Evolutionary conservation across 35 echinoderm and acorn worm genomes (phyloP), one percentile per base, ranked within the genome.

Genomic region (Apostichopus japonicus): DNA sequence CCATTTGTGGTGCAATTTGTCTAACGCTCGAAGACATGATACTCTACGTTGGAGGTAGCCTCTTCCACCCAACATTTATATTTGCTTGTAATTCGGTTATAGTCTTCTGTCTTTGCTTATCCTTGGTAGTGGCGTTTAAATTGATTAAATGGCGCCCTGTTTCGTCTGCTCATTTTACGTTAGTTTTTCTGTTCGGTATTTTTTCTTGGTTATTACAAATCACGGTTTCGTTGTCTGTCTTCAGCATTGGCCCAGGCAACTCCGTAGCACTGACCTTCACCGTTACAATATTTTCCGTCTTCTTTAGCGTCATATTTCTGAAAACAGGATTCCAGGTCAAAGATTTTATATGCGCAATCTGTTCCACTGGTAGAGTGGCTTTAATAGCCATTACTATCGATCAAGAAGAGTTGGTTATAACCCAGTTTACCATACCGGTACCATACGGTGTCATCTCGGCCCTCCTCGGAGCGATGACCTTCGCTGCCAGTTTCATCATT

Each of bases 221-320:
- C 8, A 51, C 33, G 5, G 44, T 82, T 16, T 15, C 44, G 5
- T 82, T 82, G 15, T 23, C 79, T 82, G 19, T 82, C 2, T 82
- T 82, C 79, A 82, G 33, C 79, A 82, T 82, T 44, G 79, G 79
- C 15, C 79, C 79, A 24, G 79, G 79, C 5, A 44, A 55, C 44
- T 23, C 79, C 79, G 79, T 82, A 13, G 79, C 79, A 4, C 8
- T 82, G 27, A 10, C 44, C 24, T 82, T 82, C 24, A 82, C 79
- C 4, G 1, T 82, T 16, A 52, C 79, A 19, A 9, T 82, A 9
- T 82, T 82, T 24, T 82, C 79, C 6, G n/a, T 19, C 4, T 5
- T 82, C 44, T 56, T 82, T 13, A 51, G 79, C 8, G 24, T 82
- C 13, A 52, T 82, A 6, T 52, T 82, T 82, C 22, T 82, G 5